phyloP scores from a whole-genome alignment of 2,797 vertebrate genomes.

The Mus caroli region DNA sequence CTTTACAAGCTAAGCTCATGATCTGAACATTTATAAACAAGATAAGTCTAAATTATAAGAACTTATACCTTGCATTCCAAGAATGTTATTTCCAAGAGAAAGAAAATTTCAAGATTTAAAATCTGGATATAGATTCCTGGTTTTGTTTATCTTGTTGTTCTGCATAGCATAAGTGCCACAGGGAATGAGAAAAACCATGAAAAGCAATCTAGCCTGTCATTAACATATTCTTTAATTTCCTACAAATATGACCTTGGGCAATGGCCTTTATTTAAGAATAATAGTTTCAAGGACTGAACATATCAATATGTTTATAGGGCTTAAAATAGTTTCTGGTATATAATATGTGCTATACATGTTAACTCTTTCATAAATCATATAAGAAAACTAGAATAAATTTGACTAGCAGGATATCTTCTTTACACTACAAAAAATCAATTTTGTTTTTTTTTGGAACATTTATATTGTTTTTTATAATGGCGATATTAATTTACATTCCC shows the following conservation, averaged over 20 bases:
- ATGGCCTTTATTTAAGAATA: slow-evolving; percentile 38
- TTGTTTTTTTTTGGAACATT: background rate
- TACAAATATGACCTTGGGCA: slow-evolving; percentile 28
- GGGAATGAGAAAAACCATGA: slow-evolving; percentile 53
- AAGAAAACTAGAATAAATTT: slow-evolving; percentile 49
- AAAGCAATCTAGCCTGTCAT: background rate
- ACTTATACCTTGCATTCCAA: slow-evolving; percentile 55
- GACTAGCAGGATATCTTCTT: slow-evolving; percentile 36
- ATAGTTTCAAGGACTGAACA: slow-evolving; percentile 46
- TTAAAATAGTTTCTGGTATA: slow-evolving; percentile 48
- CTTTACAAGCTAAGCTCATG: slow-evolving; percentile 60
- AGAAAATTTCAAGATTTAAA: slow-evolving; percentile 22
- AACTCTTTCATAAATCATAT: slow-evolving; percentile 36
- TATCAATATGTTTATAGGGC: background rate
- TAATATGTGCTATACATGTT: slow-evolving; percentile 58
- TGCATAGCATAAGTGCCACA: background rate
- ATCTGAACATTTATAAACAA: slow-evolving; percentile 59
- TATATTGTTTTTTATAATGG: background rate
- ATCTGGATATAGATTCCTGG: slow-evolving; percentile 33
- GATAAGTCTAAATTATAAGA: slow-evolving; percentile 54
- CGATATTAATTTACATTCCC: background rate
- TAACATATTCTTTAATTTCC: slow-evolving; percentile 42
- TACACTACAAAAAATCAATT: slow-evolving; percentile 36
- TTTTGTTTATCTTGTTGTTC: slow-evolving; percentile 69
- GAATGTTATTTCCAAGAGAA: slow-evolving; percentile 49